These are phyloP conservation scores for Cyanoderma ruficeps DNA, from an alignment of 2,113 vertebrate species.

Conservation along the genomic window DNA sequence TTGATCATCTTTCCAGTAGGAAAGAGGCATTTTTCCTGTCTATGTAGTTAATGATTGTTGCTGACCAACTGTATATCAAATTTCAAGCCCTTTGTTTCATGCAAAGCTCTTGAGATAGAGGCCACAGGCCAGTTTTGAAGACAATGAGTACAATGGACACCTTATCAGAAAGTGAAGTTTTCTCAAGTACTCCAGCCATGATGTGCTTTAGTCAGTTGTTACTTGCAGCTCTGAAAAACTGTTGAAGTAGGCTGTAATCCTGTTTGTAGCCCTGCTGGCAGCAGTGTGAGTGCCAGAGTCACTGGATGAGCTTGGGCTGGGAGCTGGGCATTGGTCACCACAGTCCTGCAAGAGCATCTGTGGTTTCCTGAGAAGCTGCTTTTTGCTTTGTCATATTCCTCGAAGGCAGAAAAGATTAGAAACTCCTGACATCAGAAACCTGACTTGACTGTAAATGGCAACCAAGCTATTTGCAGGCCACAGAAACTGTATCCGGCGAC, in stretches of 20 bases:
- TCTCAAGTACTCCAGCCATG: not conserved
- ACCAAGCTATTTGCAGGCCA: not conserved
- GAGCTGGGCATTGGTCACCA: not conserved
- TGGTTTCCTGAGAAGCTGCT: not conserved
- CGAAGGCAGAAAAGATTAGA: not conserved
- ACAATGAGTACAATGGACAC: not conserved
- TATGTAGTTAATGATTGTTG: not conserved
- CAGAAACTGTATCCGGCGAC: not conserved
- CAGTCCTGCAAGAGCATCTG: fast-evolving
- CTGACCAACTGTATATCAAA: not conserved
- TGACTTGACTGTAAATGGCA: not conserved
- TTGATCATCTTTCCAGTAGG: not conserved
- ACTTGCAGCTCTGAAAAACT: not conserved
- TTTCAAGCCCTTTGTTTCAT: not conserved
- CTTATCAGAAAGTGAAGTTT: not conserved
- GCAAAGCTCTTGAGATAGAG: not conserved
- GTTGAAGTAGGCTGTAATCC: not conserved
- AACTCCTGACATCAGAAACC: not conserved
- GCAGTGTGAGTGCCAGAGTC: not conserved
- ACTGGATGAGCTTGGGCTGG: fast-evolving
- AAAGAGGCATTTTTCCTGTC: not conserved
- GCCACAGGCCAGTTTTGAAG: not conserved
- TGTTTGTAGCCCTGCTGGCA: not conserved
- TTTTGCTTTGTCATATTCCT: not conserved
- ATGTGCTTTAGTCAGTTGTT: not conserved